Conservation (phyloP, 2,113 vertebrate species). For the Panurus biarmicus region DNA sequence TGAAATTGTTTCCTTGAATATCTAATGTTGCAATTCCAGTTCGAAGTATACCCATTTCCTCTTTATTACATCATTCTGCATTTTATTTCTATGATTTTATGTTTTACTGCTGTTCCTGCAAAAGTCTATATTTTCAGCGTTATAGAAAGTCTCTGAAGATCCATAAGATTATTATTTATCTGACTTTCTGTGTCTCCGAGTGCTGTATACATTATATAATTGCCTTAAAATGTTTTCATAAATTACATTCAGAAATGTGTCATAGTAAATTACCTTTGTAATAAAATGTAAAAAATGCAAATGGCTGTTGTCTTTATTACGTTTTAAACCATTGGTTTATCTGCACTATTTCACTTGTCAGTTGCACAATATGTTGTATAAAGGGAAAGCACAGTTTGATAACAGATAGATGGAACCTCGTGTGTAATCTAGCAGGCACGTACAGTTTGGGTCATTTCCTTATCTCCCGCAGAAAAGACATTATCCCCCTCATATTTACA, state of each 20-base stretch:
- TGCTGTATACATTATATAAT: constrained; percentile 76
- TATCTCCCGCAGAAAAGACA: constrained; percentile 99
- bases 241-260: constrained; percentile 86
- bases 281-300: constrained; percentile 94
- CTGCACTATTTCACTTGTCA: constrained; percentile 99
- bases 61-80: constrained; percentile 56
- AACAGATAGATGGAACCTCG: constrained; percentile 85
- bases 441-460: constrained; percentile 99
- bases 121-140: constrained; percentile 44
- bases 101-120: constrained; percentile 43
- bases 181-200: constrained; percentile 67
- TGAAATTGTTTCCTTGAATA: constrained; percentile 39
- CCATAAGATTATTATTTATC: constrained; percentile 77
- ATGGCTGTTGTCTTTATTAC: constrained; percentile 87
- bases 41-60: constrained; percentile 44
- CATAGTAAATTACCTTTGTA: constrained; percentile 96
- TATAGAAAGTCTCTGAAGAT: constrained; percentile 71
- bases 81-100: constrained; percentile 65
- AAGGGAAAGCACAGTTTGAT: constrained; percentile 91
- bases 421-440: constrained; percentile 94
- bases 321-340: constrained; percentile 98
- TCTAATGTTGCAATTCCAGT: constrained; percentile 49
- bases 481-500: constrained; percentile 98
- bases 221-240: constrained; percentile 83
- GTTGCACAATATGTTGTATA: constrained; percentile 84